These are phyloP conservation scores for Leguminivora glycinivorella DNA, from an alignment of 1,140 invertebrate species.

Conservation along the genomic window DNA sequence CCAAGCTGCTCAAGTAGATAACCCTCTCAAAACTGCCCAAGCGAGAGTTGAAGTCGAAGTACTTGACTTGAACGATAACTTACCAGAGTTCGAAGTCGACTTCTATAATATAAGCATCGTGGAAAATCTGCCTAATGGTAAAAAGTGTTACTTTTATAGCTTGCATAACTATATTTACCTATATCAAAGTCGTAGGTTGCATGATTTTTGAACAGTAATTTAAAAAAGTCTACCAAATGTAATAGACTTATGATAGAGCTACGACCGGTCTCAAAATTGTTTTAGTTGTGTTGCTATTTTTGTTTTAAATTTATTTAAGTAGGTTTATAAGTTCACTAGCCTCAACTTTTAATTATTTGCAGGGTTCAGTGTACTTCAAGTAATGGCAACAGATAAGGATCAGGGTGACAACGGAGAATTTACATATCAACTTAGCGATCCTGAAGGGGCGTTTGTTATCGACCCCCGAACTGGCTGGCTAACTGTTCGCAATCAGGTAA, in stretches of 20 bases:
- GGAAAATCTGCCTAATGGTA: slow-evolving; percentile 92
- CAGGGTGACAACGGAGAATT: slow-evolving; percentile 92
- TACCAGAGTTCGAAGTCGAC: slow-evolving; percentile 92
- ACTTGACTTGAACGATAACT: slow-evolving; percentile 90
- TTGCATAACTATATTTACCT: not conserved
- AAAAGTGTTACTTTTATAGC: slow-evolving; percentile 17
- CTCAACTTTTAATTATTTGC: not conserved
- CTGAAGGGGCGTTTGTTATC: slow-evolving; percentile 87
- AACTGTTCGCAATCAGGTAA: slow-evolving; percentile 85
- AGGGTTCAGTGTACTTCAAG: slow-evolving; percentile 89
- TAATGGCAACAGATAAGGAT: slow-evolving; percentile 88
- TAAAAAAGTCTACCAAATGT: too few species aligned
- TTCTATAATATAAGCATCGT: slow-evolving; percentile 95
- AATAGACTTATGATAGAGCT: too few species aligned
- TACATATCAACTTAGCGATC: slow-evolving; percentile 87
- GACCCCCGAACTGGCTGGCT: slow-evolving; percentile 90
- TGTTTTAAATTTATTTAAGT: too few species aligned
- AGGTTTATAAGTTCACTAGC: not conserved
- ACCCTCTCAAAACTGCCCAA: slow-evolving; percentile 85
- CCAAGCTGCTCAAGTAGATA: slow-evolving; percentile 87
- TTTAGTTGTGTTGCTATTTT: too few species aligned
- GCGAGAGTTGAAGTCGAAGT: slow-evolving; percentile 89
- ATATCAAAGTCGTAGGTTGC: not conserved
- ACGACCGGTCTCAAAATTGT: too few species aligned
- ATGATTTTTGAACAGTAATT: too few species aligned